Conservation (phyloP, 1,140 invertebrate genomes). For the Drosophila takahashii region DNA sequence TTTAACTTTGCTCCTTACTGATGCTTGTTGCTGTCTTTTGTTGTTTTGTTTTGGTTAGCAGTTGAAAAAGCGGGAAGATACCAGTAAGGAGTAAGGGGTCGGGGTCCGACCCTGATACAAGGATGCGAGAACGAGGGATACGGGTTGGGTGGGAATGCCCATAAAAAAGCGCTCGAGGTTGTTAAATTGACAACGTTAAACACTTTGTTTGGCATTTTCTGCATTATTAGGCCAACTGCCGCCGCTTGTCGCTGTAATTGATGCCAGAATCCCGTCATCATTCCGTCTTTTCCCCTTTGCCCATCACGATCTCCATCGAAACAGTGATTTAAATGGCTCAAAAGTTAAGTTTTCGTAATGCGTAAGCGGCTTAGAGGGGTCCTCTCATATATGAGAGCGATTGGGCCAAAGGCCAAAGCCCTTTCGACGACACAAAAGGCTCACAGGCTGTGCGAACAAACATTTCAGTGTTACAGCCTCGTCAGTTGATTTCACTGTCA, state of each 20-base stretch:
- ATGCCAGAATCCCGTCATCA: conserved; percentile 52
- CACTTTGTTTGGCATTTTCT: conserved; percentile 83
- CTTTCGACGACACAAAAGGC: background rate
- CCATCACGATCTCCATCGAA: conserved; percentile 9
- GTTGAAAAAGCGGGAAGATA: conserved; percentile 38
- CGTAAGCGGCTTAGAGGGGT: conserved; percentile 70
- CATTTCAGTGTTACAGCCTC: conserved; percentile 37
- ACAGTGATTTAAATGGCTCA: conserved; percentile 82
- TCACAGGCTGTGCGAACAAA: conserved; percentile 32
- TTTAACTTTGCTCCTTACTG: conserved; percentile 65
- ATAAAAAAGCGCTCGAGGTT: conserved; percentile 83
- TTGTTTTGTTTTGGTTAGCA: conserved; percentile 49
- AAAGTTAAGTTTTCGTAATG: conserved; percentile 81
- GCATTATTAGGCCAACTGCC: conserved; percentile 81
- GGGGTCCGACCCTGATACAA: conserved; percentile 6
- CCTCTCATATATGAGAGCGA: conserved; percentile 23
- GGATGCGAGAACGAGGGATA: background rate
- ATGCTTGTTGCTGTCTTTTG: conserved; percentile 48
- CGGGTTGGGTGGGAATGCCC: conserved; percentile 21
- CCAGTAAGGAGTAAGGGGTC: background rate
- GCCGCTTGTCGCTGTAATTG: conserved; percentile 72
- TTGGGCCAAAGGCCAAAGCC: conserved; percentile 20
- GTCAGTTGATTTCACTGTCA: conserved; percentile 75
- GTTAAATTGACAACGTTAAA: conserved; percentile 83
- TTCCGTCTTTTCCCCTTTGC: background rate